These are phyloP conservation scores for Cheilosia grossa DNA, from an alignment of 2,888 invertebrate genomes.

Conservation along the genomic window DNA sequence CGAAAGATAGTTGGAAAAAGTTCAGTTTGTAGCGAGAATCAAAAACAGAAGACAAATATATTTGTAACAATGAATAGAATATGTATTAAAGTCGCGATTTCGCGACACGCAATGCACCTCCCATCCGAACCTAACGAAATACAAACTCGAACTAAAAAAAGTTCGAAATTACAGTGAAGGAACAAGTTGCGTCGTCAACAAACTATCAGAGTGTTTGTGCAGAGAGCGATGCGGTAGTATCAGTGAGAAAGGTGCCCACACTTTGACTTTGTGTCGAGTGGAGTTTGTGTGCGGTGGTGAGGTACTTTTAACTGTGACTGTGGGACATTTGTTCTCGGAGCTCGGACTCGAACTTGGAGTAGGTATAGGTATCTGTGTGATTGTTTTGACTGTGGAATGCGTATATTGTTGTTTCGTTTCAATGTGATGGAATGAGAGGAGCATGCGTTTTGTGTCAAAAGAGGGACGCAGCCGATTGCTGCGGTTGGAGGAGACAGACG, in stretches of 20 bases:
- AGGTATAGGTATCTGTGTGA: slow-evolving; percentile 44
- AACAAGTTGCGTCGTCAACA: slow-evolving; percentile 67
- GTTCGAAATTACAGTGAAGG: slow-evolving; percentile 44
- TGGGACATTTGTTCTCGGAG: slow-evolving; percentile 12
- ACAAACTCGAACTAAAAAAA: slow-evolving; percentile 82
- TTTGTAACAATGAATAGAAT: slow-evolving; percentile 59
- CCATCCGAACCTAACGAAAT: slow-evolving; percentile 82
- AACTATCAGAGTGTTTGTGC: slow-evolving; percentile 22
- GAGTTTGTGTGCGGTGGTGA: slow-evolving; percentile 8
- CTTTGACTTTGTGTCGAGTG: slow-evolving; percentile 2
- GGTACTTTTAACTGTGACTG: slow-evolving; percentile 45
- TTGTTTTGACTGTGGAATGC: slow-evolving; percentile 64
- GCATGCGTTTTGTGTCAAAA: slow-evolving; percentile 56
- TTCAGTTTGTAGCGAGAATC: slow-evolving; percentile 9
- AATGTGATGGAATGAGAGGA: slow-evolving; percentile 52
- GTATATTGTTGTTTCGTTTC: slow-evolving; percentile 46
- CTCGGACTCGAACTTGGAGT: not conserved
- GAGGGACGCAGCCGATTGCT: slow-evolving; percentile 12
- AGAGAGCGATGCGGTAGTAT: slow-evolving; percentile 23
- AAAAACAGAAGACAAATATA: slow-evolving; percentile 39
- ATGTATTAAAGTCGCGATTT: slow-evolving; percentile 77
- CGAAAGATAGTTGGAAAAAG: slow-evolving; percentile 3
- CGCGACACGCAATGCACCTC: slow-evolving; percentile 77
- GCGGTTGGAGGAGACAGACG: slow-evolving; percentile 34
- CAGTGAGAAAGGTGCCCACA: slow-evolving; percentile 29